Percentiles rank a stretch among this genome's conserved stretches.
Conservation (phyloP, 92 coral and sea anemone genomes). For the Desmophyllum pertusum region DNA sequence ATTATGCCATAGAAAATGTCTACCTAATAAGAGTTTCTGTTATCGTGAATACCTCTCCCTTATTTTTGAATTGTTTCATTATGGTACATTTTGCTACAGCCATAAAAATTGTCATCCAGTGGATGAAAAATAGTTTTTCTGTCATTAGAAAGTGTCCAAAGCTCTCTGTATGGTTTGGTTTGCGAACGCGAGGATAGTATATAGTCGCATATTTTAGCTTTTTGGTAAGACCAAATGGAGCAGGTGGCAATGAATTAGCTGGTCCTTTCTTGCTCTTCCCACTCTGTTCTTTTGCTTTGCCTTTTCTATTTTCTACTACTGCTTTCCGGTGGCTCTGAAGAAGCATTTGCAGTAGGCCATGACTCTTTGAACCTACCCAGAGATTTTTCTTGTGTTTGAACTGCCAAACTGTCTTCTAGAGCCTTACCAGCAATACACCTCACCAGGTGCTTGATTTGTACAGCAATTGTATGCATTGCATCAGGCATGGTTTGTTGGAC, state of each 20-base stretch:
- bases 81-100: too few species aligned
- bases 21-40: too few species aligned
- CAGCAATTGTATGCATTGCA: conserved; percentile 58
- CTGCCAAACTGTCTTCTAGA: conserved; percentile 42
- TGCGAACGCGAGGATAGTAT: too few species aligned
- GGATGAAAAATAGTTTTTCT: too few species aligned
- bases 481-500: conserved; percentile 50
- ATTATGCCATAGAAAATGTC: too few species aligned
- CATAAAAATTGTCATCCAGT: too few species aligned
- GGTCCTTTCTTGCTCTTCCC: neutral
- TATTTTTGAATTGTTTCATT: too few species aligned
- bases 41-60: too few species aligned
- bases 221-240: conserved; percentile 47
- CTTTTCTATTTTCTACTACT: neutral
- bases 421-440: conserved; percentile 55
- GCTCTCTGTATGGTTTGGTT: too few species aligned
- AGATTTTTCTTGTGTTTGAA: conserved; percentile 30
- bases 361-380: conserved; percentile 45
- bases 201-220: too few species aligned
- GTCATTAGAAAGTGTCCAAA: too few species aligned
- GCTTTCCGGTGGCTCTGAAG: neutral
- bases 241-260: conserved; percentile 29
- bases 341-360: conserved; percentile 30
- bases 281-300: conserved; percentile 5
- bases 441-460: conserved; percentile 40